These are phyloP conservation scores for Lycocorax pyrrhopterus DNA, from an alignment of 2,113 vertebrate genomes.

Conservation along the genomic window DNA sequence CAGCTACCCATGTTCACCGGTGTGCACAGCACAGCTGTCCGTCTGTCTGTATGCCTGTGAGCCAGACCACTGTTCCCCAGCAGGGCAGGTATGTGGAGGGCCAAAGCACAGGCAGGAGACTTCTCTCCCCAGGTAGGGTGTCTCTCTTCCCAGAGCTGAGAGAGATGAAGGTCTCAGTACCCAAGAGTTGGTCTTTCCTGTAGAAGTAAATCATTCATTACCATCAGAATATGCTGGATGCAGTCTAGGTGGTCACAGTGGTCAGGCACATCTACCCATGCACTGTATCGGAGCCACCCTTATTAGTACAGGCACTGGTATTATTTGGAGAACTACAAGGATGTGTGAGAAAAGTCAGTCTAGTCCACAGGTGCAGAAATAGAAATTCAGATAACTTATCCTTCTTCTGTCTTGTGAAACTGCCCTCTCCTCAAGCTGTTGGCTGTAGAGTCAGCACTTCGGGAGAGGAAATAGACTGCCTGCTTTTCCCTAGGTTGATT, in stretches of 20 bases:
- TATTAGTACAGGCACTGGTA: neutral
- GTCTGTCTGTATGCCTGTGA: neutral
- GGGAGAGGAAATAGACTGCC: neutral
- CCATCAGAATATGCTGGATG: rapidly evolving
- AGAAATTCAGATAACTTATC: neutral
- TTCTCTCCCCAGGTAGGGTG: neutral
- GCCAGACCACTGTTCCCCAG: neutral
- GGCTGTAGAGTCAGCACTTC: neutral
- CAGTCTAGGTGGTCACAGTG: neutral
- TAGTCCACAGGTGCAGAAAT: neutral
- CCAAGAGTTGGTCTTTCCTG: neutral
- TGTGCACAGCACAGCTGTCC: neutral
- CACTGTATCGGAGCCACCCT: too few relatives aligned
- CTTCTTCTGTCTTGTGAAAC: neutral
- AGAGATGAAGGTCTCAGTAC: neutral
- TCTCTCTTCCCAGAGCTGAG: neutral
- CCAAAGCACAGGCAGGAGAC: neutral
- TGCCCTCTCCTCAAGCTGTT: neutral
- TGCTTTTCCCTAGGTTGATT: conserved; percentile 5
- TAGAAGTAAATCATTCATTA: neutral
- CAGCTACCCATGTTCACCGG: too few relatives aligned
- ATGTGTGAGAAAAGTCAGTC: neutral
- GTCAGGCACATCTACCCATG: neutral
- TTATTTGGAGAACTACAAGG: neutral
- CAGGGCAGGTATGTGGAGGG: rapidly evolving